Evolutionary conservation across 1,140 invertebrate species (phyloP).

Genomic region (Lepidurus packardi): DNA sequence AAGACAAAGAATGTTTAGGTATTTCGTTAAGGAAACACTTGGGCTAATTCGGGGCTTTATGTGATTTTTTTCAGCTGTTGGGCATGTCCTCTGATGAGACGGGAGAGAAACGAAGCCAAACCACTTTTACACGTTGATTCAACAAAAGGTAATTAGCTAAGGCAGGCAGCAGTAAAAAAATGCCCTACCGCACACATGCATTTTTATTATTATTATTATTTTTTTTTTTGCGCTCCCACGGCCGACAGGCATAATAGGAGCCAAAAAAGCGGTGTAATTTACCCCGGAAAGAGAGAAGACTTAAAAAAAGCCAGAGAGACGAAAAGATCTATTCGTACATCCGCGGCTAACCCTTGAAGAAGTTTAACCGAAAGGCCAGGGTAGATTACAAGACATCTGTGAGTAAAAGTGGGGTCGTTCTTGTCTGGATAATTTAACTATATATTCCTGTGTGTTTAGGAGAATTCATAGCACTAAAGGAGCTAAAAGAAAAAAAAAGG

Average conservation of each 20-base stretch:
- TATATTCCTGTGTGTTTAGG: background rate
- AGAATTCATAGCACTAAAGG: background rate
- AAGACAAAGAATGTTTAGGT: too few relatives aligned
- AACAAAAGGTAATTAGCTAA: constrained; percentile 10
- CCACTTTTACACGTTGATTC: background rate
- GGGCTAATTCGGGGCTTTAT: too few relatives aligned
- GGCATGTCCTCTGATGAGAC: background rate
- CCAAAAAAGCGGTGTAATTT: constrained; percentile 18
- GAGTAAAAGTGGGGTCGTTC: background rate
- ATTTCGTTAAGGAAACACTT: too few relatives aligned
- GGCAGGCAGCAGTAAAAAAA: background rate
- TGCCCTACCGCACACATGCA: background rate
- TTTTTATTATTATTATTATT: background rate
- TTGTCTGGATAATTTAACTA: background rate
- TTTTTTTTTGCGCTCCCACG: background rate
- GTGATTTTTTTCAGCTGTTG: background rate
- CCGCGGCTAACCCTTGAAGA: background rate
- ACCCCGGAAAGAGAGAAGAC: background rate
- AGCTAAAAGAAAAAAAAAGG: background rate
- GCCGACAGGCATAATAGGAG: background rate
- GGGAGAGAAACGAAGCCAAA: background rate
- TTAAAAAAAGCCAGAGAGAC: background rate
- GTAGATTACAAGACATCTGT: background rate
- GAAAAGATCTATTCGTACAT: background rate
- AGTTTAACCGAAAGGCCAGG: background rate